Evolutionary conservation across 2,797 vertebrate species (phyloP), one percentile per base, ranked within the genome.

Genomic region (Melanotaenia pygmaea): DNA sequence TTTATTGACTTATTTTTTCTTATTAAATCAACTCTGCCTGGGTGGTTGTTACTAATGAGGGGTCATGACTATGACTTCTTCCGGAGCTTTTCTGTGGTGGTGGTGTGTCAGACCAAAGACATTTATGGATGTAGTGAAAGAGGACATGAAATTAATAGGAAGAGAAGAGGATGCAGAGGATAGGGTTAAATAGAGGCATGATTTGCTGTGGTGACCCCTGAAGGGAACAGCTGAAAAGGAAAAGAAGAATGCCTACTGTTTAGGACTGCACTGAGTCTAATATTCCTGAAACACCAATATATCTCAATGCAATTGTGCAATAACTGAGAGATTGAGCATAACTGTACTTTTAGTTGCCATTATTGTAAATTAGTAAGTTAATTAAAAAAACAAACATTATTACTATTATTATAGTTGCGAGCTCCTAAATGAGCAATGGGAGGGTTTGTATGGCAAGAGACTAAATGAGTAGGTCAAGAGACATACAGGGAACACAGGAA

Each of bases 401-500:
- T 34, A 34, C 32, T 34, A 1, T 34, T 6, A 34, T 34, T 34
- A 34, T 50, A 10, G 8, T 50, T 50, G 7, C 9, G 11, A 50
- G 32, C 47, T 38, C 12, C 24, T 51, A 53, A 16, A 13, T 34
- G 70, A 70, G 38, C n/a, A 18, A 45, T 22, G 11, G 43, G 37
- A 56, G 12, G 24, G 47, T 34, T n/a, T 22, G 53, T 20, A 24
- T 59, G 22, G 64, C 43, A 43, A 63, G 24, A 74, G n/a, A 43
- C 70, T 64, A 70, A 68, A 86, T 53, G 69, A 62, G 45, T 40
- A 47, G 53, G 61, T 78, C 45, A 53, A 64, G 32, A 47, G 34
- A 45, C 72, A 67, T 63, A 59, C 56, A 63, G 76, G 63, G 74
- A 67, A 67, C 65, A 59, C 56, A 63, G 76, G 63, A 75, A 67